A percentile compares a stretch with the other conserved stretches of the same genome.
phyloP scores from a whole-genome alignment of 2,113 vertebrate genomes.

The Pangasianodon gigas region DNA sequence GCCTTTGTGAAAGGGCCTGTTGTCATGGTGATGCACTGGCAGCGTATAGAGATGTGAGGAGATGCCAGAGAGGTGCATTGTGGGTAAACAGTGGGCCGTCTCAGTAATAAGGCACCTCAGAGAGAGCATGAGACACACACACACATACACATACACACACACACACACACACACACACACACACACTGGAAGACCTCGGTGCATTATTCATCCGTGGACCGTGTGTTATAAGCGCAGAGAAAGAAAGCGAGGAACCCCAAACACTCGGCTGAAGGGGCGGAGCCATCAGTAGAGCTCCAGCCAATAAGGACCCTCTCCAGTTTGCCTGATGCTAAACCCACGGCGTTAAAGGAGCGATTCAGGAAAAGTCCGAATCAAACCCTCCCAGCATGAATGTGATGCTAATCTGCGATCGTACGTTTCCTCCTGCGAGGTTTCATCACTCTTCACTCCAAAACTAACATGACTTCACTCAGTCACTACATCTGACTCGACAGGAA shows the following conservation, averaged over 20 bases:
- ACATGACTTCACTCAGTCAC: not conserved
- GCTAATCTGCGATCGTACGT: not conserved
- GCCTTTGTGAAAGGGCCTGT: slow-evolving; percentile 33
- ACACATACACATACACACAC: slow-evolving; percentile 38
- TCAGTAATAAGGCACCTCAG: not conserved
- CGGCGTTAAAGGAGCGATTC: not conserved
- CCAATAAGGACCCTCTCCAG: not conserved
- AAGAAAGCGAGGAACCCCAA: not conserved
- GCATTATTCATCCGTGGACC: not conserved
- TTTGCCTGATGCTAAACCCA: not conserved
- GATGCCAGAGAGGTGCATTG: slow-evolving; percentile 40
- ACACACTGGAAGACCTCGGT: not conserved
- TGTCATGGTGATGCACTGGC: slow-evolving; percentile 40
- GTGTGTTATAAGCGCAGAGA: not conserved
- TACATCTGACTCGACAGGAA: not conserved
- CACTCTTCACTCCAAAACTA: not conserved
- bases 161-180: slow-evolving; percentile 20
- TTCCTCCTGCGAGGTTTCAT: not conserved
- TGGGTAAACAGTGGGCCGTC: slow-evolving; percentile 34
- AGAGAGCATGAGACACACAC: slow-evolving; percentile 10
- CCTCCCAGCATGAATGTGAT: not conserved
- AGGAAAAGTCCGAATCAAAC: not conserved
- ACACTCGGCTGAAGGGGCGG: not conserved
- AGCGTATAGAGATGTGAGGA: slow-evolving; percentile 17
- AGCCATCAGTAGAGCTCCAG: not conserved